A percentile compares a stretch with the other conserved stretches of the same genome.
phyloP scores from a whole-genome alignment of 2,888 invertebrate genomes.

The Macrosiphum euphorbiae region DNA sequence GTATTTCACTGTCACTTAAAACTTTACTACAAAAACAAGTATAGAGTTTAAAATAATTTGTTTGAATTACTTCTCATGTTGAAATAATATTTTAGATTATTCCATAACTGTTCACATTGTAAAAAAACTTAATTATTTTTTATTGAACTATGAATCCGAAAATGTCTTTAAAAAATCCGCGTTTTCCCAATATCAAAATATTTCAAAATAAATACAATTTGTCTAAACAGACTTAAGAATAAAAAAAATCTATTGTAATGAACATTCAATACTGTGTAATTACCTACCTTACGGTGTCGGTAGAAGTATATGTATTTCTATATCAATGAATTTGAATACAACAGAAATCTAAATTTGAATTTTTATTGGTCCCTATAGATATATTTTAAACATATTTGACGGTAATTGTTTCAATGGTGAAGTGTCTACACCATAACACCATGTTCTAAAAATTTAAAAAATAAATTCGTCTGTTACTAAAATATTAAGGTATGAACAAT shows the following conservation, averaged over 20 bases:
- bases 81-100: not conserved
- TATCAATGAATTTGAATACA: not conserved
- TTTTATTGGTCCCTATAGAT: not conserved
- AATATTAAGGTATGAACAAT: not conserved
- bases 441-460: not conserved
- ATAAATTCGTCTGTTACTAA: conserved; percentile 4
- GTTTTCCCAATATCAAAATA: not conserved
- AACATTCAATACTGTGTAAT: not conserved
- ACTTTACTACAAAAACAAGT: not conserved
- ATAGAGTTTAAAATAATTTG: not conserved
- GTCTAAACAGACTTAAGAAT: not conserved
- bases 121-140: not conserved
- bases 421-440: not conserved
- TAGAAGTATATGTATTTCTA: not conserved
- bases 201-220: not conserved
- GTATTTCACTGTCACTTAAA: too few relatives aligned
- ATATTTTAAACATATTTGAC: not conserved
- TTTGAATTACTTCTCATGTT: not conserved
- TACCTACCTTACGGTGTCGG: not conserved
- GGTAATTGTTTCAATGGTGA: not conserved
- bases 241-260: not conserved
- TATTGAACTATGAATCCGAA: not conserved
- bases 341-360: not conserved
- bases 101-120: not conserved
- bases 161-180: not conserved